phyloP scores from a whole-genome alignment of 2,888 invertebrate species.

The Drosophila subquinaria region DNA sequence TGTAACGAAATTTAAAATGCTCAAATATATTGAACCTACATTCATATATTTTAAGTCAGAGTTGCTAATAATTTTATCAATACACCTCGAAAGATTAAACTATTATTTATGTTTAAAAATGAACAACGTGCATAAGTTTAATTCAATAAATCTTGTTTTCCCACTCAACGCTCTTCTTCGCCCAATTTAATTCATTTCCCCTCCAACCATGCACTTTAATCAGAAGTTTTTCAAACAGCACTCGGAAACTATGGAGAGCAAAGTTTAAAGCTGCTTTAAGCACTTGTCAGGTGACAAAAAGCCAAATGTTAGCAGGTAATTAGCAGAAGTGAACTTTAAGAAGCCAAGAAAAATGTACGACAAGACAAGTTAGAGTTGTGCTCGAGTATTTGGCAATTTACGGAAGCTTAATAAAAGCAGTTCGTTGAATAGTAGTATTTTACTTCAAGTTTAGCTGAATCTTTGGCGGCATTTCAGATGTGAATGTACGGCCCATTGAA shows the following conservation, averaged over 20 bases:
- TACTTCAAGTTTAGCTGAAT: neutral
- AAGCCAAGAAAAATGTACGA: constrained; percentile 1
- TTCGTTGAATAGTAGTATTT: neutral
- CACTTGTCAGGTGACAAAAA: constrained; percentile 30
- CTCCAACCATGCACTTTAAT: neutral
- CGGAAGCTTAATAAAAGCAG: neutral
- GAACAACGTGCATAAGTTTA: no score
- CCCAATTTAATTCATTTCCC: no score
- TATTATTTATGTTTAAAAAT: no score
- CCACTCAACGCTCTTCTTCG: no score
- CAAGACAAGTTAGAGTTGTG: neutral
- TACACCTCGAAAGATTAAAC: no score
- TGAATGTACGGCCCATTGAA: neutral
- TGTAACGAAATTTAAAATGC: no score
- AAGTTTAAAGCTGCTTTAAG: constrained; percentile 25
- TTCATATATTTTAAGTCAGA: no score
- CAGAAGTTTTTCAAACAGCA: constrained; percentile 1
- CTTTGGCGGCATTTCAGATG: constrained; percentile 3
- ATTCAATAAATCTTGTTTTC: no score
- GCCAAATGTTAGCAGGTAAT: constrained; percentile 24
- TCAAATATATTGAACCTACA: no score
- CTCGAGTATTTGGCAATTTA: neutral
- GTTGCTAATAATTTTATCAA: no score
- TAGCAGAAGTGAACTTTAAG: constrained; percentile 14
- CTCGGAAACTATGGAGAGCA: neutral